phyloP scores from a whole-genome alignment of 1,140 invertebrate species.

The Caenorhabditis latens region DNA sequence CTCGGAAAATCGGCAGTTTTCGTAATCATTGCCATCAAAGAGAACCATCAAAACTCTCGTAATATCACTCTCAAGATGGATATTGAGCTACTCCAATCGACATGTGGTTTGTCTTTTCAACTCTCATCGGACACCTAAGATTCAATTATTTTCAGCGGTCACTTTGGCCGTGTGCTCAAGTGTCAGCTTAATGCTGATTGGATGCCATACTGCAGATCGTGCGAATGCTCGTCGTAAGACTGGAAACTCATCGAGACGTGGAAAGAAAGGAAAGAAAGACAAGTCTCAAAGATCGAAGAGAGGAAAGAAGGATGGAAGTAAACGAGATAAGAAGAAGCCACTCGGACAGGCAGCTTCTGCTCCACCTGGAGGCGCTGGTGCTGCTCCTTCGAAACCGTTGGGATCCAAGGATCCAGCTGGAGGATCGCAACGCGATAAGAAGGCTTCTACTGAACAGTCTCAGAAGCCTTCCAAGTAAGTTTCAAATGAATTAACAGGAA shows the following conservation, averaged over 20 bases:
- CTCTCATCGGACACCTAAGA: not conserved
- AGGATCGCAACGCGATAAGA: slow-evolving; percentile 2
- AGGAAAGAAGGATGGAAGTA: slow-evolving; percentile 5
- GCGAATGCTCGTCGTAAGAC: not conserved
- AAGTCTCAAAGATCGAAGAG: slow-evolving; percentile 22
- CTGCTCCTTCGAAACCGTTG: not conserved
- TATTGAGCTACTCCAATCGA: slow-evolving; percentile 14
- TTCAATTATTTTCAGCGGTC: not conserved
- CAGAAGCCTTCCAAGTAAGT: not conserved
- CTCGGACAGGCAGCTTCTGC: not conserved
- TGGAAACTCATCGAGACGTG: not conserved
- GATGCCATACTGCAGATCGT: slow-evolving; percentile 6
- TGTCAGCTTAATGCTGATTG: slow-evolving; percentile 8
- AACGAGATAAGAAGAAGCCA: slow-evolving; percentile 4
- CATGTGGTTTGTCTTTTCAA: not conserved
- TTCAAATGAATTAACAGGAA: no score
- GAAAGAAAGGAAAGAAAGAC: slow-evolving; percentile 1
- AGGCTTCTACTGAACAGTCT: not conserved
- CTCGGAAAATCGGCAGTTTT: not conserved
- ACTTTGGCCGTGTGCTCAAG: not conserved
- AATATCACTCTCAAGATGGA: slow-evolving; percentile 1
- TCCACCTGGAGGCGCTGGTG: not conserved
- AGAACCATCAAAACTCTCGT: not conserved
- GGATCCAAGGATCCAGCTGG: slow-evolving; percentile 20
- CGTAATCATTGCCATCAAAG: slow-evolving; percentile 11